phyloP scores from a whole-genome alignment of 2,797 vertebrate species.

The Alcedo atthis region DNA sequence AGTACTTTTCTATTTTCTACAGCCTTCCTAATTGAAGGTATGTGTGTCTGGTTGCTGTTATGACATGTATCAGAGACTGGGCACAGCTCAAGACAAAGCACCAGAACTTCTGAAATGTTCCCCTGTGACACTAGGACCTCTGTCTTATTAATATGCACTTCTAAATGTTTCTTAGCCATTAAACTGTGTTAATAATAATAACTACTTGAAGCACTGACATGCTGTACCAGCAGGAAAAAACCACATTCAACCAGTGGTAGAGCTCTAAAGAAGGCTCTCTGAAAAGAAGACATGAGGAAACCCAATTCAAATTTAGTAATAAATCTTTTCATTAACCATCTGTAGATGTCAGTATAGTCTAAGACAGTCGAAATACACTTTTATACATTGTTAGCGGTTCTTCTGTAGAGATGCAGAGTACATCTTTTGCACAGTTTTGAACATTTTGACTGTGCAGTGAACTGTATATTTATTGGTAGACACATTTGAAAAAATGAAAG shows the following conservation, averaged over 20 bases:
- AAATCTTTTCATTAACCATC: background rate
- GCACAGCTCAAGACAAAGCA: background rate
- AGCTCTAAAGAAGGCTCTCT: background rate
- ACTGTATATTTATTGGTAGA: background rate
- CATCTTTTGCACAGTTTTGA: background rate
- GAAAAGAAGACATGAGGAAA: background rate
- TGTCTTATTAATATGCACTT: background rate
- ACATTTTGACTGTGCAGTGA: background rate
- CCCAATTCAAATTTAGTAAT: background rate
- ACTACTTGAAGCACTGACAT: background rate
- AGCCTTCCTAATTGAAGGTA: background rate
- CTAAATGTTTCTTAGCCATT: background rate
- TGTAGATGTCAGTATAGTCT: conserved; percentile 1
- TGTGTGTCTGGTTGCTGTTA: background rate
- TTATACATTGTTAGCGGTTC: background rate
- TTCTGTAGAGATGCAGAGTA: background rate
- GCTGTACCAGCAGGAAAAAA: background rate
- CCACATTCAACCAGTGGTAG: background rate
- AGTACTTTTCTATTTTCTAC: background rate
- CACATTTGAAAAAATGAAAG: background rate
- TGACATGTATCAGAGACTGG: background rate
- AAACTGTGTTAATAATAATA: conserved; percentile 26
- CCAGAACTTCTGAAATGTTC: background rate
- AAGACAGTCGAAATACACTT: background rate
- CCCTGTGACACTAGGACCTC: background rate